Evolutionary conservation across 1,140 invertebrate species (phyloP).

Genomic region (Sipha flava): DNA sequence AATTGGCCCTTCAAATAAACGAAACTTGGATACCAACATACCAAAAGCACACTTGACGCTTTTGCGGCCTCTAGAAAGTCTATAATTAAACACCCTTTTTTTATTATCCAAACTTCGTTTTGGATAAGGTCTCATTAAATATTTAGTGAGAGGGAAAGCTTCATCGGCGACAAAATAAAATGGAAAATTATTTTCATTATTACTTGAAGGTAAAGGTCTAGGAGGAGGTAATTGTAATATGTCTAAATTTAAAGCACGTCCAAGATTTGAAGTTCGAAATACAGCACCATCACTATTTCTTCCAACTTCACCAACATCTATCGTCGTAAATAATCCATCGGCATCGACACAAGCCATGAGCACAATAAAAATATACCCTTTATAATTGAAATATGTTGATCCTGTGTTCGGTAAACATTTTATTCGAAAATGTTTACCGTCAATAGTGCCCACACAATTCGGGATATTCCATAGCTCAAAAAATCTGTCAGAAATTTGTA

Average conservation of each 20-base stretch:
- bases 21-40: not conserved
- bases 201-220: not conserved
- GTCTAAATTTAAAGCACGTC: not conserved
- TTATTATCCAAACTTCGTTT: not conserved
- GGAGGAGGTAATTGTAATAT: not conserved
- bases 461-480: conserved; percentile 38
- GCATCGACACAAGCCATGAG: conserved; percentile 41
- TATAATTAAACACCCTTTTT: not conserved
- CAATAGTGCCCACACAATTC: conserved; percentile 44
- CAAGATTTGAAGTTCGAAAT: conserved; percentile 34
- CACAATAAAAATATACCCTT: conserved; percentile 40
- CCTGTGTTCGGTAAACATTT: conserved; percentile 34
- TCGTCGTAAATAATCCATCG: conserved; percentile 39
- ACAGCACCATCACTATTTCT: conserved; percentile 42
- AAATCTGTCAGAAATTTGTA: not conserved
- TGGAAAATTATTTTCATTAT: not conserved
- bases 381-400: conserved; percentile 43
- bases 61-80: not conserved
- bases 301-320: conserved; percentile 39
- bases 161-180: not conserved
- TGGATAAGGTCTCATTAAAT: not conserved
- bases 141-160: not conserved
- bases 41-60: not conserved
- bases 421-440: conserved; percentile 44
- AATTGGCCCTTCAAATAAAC: not conserved